Evolutionary conservation across 1,140 invertebrate species (phyloP), one percentile per base, ranked within the genome.

Genomic region (Manduca sexta): DNA sequence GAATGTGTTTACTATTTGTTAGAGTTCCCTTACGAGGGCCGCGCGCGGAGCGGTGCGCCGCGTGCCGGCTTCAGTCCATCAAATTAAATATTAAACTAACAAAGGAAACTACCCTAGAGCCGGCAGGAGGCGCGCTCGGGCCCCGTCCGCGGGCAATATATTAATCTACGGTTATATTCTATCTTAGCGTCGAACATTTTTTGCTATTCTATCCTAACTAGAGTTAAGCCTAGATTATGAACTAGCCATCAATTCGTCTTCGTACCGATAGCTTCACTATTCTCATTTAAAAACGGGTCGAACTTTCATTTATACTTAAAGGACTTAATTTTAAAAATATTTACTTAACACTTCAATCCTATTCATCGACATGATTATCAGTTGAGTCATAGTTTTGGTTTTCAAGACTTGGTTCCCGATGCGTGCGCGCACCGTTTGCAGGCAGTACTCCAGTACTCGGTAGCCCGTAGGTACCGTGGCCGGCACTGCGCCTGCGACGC

Each of bases 71-170:
- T 82, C 81, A 85, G 82, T 85, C 82, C 77, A 70, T 74, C 69
- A 83, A 85, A 85, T 82, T 82, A 85, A 85, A 85, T 83, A 85
- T 80, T 80, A 85, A 83, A 85, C 78, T 84, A 85, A 82, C 66
- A 76, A 77, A 83, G 74, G 77, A 83, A 77, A 74, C 77, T 85
- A 85, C 64, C 67, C 79, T 83, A 82, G 71, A 74, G 76, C 63
- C 64, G 64, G 49, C 69, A 17, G 30, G 34, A 47, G 55, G 56
- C 56, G 45, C 64, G 44, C 69, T 45, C 76, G 59, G 60, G 55
- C 50, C 60, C 38, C 60, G 39, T 38, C 35, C 42, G 33, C 56
- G 53, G 35, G 34, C 42, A 63, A 67, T 66, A 73, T 72, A 74
- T 70, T 79, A 79, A 69, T 61, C 79, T 83, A 83, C 57, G 64